Base-by-base conservation (phyloP, 1,140 invertebrate genomes). In the Subanguina moxae region DNA sequence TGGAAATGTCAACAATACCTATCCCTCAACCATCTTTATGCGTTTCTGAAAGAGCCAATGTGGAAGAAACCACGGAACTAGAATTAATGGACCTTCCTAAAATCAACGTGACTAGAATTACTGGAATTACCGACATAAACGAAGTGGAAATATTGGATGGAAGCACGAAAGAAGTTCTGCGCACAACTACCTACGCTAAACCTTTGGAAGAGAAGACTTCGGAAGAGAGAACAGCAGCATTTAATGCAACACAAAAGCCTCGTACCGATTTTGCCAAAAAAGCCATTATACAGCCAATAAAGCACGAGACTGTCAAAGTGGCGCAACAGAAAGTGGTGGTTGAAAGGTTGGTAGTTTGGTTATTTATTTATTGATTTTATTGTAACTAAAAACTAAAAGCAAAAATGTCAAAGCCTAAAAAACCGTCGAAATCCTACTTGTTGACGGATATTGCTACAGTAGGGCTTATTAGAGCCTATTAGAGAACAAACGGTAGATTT, bases 191-290 rank as follows among this genome's bases (percentile, higher is more conserved):
- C 19, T 61, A 61, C n/a, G 62, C 62, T 11, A 27, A 64, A 64
- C 42, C 62, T 23, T 19, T 64, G n/a, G 57, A 62, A 19, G 62
- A 64, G 32, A 38, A 13, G 42, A 58, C 25, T 64, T 5, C 42
- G 28, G 68, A 71, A 1, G 69, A 73, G 72, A 45, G 27, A 17
- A 43, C 5, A 52, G 59, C 17, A 30, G 62, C 59, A 3, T 70
- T 65, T 27, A 19, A 74, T 9, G 32, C 42, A 13, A 8, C 48
- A 52, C 48, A 52, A 15, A 72, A 77, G 45, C 75, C 76, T 25
- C 38, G 57, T 1, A 78, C 73, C 0, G 76, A 80, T 62, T 78
- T 78, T 64, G 76, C 76, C 1, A 66, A 67, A 25, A 78, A 78
- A 64, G 74, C 76, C 1, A 74, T 78, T 13, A 71, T 78, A 38